phyloP scores from a whole-genome alignment of 2,888 invertebrate species.

The Xanthorhoe designata region DNA sequence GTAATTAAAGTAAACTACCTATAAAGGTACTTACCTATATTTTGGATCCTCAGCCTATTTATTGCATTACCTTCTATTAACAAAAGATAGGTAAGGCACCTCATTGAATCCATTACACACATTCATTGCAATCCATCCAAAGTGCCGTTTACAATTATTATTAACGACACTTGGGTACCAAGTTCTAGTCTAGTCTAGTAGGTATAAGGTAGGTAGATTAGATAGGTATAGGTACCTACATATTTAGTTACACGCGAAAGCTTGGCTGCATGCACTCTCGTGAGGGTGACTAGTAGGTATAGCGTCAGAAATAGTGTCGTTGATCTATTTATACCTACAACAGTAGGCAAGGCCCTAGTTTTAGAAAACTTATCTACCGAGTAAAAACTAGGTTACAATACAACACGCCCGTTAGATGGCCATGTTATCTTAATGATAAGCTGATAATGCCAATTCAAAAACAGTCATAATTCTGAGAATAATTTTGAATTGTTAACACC shows the following conservation, averaged over 20 bases:
- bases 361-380: conserved; percentile 53
- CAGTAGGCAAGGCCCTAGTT: conserved; percentile 43
- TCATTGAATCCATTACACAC: no score
- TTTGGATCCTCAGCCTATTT: background rate
- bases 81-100: background rate
- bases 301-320: conserved; percentile 65
- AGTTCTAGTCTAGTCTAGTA: no score
- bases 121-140: no score
- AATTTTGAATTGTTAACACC: conserved; percentile 43
- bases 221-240: background rate
- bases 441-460: conserved; percentile 59
- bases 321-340: conserved; percentile 57
- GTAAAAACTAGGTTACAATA: conserved; percentile 70
- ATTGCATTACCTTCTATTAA: background rate
- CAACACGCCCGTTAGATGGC: conserved; percentile 33
- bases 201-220: conserved; percentile 9
- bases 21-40: background rate
- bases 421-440: conserved; percentile 70
- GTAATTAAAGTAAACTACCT: background rate
- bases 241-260: conserved; percentile 5
- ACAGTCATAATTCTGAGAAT: conserved; percentile 58
- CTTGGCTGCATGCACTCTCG: conserved; percentile 23
- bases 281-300: conserved; percentile 17
- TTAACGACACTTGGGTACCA: no score
- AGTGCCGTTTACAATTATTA: no score